Base-by-base conservation (phyloP, 2,113 vertebrate species). In the Sphyrna mokarran region DNA sequence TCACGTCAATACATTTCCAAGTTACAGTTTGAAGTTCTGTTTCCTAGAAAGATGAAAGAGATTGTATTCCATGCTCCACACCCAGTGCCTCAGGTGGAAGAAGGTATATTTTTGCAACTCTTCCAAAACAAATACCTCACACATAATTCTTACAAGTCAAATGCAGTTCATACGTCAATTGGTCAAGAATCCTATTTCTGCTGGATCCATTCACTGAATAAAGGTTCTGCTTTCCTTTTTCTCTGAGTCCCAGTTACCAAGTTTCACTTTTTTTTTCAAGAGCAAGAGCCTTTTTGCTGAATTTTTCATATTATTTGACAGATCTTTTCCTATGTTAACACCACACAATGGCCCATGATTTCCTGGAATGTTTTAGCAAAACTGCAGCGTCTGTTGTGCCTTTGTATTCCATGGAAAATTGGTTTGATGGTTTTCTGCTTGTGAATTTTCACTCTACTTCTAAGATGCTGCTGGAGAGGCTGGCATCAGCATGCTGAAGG, bases 41-140 rank as follows among this genome's bases (percentile, higher is more conserved):
- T 95, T 95, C 66, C 94, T 72, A 54, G 94, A 95, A 72, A 29
- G 10, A 95, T 95, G 11, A 95, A 43, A 54, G 58, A 90, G 63
- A 33, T 54, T 48, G 26, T 13, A 10, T 95, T 95, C 43, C 48
- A 43, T 70, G 23, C 69, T 54, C 37, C 94, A 95, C 94, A 1
- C 69, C 69, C 43, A 95, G 7, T 33, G 68, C 37, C 94, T 70
- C 94, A 72, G 40, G 68, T 95, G 9, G 16, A 26, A 18, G 23
- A 72, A 95, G 23, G 6, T 23, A 95, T 43, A 20, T 70, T 72
- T 26, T 72, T 43, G 72, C 40, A 70, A 69, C 23, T 40, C 66
- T 95, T 70, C 23, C 68, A 54, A 76, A 95, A 14, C 68, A 14
- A 95, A 70, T 69, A 23, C 7, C 63, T 70, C 22, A 13, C 69